Conservation (phyloP, 2,113 vertebrate genomes). For the Podocnemis expansa region DNA sequence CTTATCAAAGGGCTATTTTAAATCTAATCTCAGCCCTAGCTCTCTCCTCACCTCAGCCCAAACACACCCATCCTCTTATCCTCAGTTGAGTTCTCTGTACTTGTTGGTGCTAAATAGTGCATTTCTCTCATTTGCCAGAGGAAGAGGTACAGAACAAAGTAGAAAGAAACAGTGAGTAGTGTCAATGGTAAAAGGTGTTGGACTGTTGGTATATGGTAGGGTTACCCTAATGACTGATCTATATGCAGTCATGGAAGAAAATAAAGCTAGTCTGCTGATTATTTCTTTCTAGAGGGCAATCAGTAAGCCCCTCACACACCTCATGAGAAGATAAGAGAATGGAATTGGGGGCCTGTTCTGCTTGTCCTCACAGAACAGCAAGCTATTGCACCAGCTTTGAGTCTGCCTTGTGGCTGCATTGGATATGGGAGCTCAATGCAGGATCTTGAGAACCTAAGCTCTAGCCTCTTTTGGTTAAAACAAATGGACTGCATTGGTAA, state of each 20-base stretch:
- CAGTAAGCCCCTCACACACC: not conserved
- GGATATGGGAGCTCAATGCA: not conserved
- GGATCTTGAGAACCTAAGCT: not conserved
- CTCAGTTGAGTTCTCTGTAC: not conserved
- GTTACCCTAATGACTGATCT: not conserved
- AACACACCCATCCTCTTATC: not conserved
- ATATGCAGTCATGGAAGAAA: not conserved
- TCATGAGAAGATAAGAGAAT: not conserved
- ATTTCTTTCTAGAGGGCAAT: not conserved
- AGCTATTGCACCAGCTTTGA: not conserved
- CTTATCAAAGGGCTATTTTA: not conserved
- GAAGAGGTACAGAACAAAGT: not conserved
- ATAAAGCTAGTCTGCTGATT: not conserved
- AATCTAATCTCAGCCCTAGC: not conserved
- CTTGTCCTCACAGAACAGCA: not conserved
- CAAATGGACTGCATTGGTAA: too few species aligned
- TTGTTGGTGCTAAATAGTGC: not conserved
- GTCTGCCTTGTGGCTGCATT: fast-evolving
- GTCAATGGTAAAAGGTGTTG: not conserved
- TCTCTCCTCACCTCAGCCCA: not conserved
- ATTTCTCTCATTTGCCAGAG: not conserved
- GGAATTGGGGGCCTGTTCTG: not conserved
- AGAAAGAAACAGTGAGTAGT: not conserved
- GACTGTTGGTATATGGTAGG: too few species aligned
- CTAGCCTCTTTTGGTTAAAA: not conserved